Percentiles rank a stretch among this genome's conserved stretches.
Conservation (phyloP, 2,113 vertebrate species). For the Cyprinodon tularosa region DNA sequence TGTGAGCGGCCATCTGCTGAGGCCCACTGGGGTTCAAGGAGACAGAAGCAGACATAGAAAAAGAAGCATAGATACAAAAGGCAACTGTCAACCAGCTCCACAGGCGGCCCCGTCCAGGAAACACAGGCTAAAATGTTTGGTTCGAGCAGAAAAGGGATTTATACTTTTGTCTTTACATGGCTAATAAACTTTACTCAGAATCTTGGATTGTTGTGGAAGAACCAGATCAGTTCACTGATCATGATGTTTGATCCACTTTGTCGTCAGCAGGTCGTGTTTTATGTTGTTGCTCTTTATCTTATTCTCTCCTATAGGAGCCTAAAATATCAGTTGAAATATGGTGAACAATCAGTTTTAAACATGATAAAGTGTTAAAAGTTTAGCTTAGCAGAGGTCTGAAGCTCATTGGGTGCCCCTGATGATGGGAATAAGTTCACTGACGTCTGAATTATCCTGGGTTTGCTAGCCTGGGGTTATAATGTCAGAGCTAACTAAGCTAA, state of each 20-base stretch:
- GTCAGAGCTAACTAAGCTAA: too few species aligned
- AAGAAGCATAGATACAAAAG: too few species aligned
- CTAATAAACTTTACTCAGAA: too few species aligned
- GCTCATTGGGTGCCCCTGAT: not conserved
- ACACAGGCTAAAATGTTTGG: not conserved
- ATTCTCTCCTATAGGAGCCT: not conserved
- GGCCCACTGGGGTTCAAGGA: too few species aligned
- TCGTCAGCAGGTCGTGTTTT: not conserved
- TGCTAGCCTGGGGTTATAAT: too few species aligned
- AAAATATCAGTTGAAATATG: not conserved
- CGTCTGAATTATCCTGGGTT: not conserved
- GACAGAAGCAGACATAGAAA: too few species aligned
- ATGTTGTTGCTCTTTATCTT: not conserved
- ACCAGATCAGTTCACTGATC: too few species aligned
- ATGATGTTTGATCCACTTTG: not conserved
- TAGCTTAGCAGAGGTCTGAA: not conserved
- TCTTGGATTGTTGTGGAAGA: too few species aligned
- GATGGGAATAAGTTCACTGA: not conserved
- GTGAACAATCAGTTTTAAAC: not conserved
- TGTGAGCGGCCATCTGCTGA: too few species aligned
- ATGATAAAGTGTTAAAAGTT: not conserved
- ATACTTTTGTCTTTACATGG: too few species aligned
- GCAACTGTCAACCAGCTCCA: too few species aligned
- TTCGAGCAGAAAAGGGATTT: not conserved
- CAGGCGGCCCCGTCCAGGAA: too few species aligned